Percentiles rank a stretch among this genome's conserved stretches.
phyloP scores from a whole-genome alignment of 2,797 vertebrate species.

The Hippoglossus hippoglossus region DNA sequence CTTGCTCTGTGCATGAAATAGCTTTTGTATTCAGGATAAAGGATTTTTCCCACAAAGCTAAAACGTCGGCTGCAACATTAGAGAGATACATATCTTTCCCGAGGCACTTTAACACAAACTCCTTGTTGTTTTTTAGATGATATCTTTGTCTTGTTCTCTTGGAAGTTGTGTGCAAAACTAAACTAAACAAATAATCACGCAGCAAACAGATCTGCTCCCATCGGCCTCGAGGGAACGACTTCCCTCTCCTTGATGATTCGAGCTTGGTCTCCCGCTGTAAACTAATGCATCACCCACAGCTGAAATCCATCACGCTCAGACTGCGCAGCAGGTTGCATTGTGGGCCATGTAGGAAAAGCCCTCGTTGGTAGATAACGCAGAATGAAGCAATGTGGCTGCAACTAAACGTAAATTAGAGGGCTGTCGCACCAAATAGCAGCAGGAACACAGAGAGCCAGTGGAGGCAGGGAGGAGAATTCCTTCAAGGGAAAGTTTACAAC shows the following conservation, averaged over 20 bases:
- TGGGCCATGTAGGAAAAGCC: conserved; percentile 28
- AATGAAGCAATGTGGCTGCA: conserved; percentile 18
- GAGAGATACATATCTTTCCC: too few species aligned
- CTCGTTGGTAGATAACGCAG: conserved; percentile 4
- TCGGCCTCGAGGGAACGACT: conserved; percentile 16
- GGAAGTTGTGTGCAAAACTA: too few species aligned
- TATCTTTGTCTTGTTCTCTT: too few species aligned
- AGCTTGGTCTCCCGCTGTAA: conserved; percentile 43
- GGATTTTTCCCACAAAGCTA: too few species aligned
- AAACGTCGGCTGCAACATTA: too few species aligned
- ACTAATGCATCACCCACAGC: conserved; percentile 27
- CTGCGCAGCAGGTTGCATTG: conserved; percentile 45
- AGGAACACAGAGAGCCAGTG: conserved; percentile 21
- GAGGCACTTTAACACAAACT: too few species aligned
- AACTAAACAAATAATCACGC: conserved; percentile 1
- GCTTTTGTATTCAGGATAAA: too few species aligned
- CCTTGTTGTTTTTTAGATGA: too few species aligned
- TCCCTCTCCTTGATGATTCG: conserved; percentile 32
- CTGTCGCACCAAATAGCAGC: conserved; percentile 15
- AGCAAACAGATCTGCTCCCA: neutral
- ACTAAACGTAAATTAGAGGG: conserved; percentile 50
- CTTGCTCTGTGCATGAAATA: neutral
- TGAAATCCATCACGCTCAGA: conserved; percentile 46
- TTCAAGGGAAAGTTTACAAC: conserved; percentile 23
- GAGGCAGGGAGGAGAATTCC: conserved; percentile 23